phyloP scores from a whole-genome alignment of 1,140 invertebrate species.

The Zaprionus africanus region DNA sequence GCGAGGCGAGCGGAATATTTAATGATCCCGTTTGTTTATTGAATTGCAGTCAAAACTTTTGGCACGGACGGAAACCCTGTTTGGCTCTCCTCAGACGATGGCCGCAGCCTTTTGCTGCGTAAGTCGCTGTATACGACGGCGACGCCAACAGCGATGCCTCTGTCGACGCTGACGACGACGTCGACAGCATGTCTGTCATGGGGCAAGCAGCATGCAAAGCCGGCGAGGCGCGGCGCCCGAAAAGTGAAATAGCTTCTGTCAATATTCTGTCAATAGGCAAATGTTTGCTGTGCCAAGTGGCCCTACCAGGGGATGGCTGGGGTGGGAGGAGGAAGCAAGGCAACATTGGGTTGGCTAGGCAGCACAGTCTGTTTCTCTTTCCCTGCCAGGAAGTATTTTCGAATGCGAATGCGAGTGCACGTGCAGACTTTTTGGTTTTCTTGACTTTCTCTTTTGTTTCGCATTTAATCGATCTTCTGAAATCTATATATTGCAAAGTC shows the following conservation, averaged over 20 bases:
- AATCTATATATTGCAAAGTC: not conserved
- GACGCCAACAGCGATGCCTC: constrained; percentile 25
- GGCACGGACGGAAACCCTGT: constrained; percentile 76
- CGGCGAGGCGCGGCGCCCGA: constrained; percentile 44
- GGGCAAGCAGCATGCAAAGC: constrained; percentile 5
- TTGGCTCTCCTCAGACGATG: constrained; percentile 35
- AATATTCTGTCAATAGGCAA: constrained; percentile 83
- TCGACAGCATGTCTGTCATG: constrained; percentile 64
- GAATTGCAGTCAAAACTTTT: constrained; percentile 81
- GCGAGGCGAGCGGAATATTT: constrained; percentile 71
- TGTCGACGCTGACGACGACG: constrained; percentile 20
- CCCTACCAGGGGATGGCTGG: constrained; percentile 19
- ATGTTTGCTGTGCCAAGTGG: constrained; percentile 63
- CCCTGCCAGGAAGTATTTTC: not conserved
- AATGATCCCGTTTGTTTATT: constrained; percentile 83
- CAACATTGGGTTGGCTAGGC: not conserved
- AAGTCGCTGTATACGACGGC: constrained; percentile 32
- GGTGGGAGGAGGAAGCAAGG: not conserved
- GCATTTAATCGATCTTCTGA: not conserved
- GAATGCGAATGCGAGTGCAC: not conserved
- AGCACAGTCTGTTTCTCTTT: not conserved
- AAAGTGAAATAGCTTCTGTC: constrained; percentile 83
- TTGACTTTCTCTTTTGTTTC: constrained; percentile 1
- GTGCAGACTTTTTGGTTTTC: not conserved
- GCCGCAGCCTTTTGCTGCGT: constrained; percentile 62